Evolutionary conservation across 2,113 vertebrate genomes (phyloP).

Genomic region (Scalopus aquaticus): DNA sequence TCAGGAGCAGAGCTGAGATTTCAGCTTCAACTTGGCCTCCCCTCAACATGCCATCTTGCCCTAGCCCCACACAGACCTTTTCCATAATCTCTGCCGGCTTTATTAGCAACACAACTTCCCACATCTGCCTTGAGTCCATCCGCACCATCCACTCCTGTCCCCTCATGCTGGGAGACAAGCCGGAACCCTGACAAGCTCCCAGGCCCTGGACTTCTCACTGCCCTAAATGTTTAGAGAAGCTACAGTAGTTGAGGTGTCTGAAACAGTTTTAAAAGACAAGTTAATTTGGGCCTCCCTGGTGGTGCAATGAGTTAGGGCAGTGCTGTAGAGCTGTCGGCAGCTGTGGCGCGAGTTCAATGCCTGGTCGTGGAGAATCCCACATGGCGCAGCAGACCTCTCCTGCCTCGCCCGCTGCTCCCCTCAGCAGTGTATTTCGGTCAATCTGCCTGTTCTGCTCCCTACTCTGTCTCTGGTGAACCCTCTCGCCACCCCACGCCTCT

Average conservation of each 20-base stretch:
- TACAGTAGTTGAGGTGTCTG: constrained; percentile 10
- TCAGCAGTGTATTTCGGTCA: too few relatives aligned
- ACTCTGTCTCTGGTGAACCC: too few relatives aligned
- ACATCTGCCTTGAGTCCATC: fast-evolving
- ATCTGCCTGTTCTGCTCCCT: too few relatives aligned
- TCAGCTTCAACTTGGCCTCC: neutral
- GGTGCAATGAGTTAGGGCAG: too few relatives aligned
- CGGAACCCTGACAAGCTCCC: neutral
- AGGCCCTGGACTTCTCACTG: neutral
- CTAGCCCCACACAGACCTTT: neutral
- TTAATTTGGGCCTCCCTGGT: neutral
- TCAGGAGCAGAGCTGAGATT: neutral
- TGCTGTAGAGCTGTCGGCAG: too few relatives aligned
- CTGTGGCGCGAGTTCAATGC: too few relatives aligned
- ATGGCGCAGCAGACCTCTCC: too few relatives aligned
- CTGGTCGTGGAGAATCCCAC: too few relatives aligned
- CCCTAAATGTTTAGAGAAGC: neutral
- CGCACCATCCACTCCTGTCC: too few relatives aligned
- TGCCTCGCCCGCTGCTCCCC: too few relatives aligned
- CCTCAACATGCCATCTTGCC: neutral
- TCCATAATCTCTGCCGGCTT: neutral
- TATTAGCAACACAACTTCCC: neutral
- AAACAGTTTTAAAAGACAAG: constrained; percentile 47
- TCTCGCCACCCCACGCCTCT: too few relatives aligned
- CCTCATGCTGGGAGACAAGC: neutral